These are phyloP conservation scores for Tenthredo livida DNA, from an alignment of 2,888 invertebrate genomes.

Conservation along the genomic window DNA sequence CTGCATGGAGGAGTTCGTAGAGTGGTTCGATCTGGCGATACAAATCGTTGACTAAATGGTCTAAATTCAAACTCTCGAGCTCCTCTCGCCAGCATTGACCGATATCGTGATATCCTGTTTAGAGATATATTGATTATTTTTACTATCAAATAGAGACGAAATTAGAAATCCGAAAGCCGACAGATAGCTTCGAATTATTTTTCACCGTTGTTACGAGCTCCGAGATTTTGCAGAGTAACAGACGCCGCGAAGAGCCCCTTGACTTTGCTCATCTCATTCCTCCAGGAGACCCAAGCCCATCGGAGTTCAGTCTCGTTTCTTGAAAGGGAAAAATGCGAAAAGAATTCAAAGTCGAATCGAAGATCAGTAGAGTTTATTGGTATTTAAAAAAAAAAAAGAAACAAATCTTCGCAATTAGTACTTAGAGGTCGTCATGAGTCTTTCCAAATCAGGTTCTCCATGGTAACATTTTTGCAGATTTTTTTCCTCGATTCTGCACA, in stretches of 20 bases:
- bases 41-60: slow-evolving; percentile 79
- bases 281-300: slow-evolving; percentile 86
- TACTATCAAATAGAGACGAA: background rate
- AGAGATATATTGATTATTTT: slow-evolving; percentile 11
- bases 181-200: background rate
- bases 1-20: slow-evolving; percentile 87
- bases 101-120: slow-evolving; percentile 82
- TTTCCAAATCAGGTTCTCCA: slow-evolving; percentile 83
- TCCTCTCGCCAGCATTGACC: slow-evolving; percentile 85
- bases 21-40: slow-evolving; percentile 82
- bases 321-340: slow-evolving; percentile 45
- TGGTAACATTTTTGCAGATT: slow-evolving; percentile 78
- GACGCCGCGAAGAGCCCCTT: slow-evolving; percentile 80
- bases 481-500: slow-evolving; percentile 70
- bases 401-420: slow-evolving; percentile 16
- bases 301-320: slow-evolving; percentile 79
- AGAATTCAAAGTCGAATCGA: background rate
- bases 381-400: background rate
- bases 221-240: slow-evolving; percentile 82
- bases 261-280: slow-evolving; percentile 83
- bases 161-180: background rate
- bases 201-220: slow-evolving; percentile 84
- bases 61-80: slow-evolving; percentile 82
- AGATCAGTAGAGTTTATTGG: background rate
- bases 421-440: slow-evolving; percentile 79